Percentiles rank a stretch among this genome's conserved stretches.
Evolutionary conservation across 1,140 invertebrate species (phyloP).

Genomic region (Megalopta genalis): DNA sequence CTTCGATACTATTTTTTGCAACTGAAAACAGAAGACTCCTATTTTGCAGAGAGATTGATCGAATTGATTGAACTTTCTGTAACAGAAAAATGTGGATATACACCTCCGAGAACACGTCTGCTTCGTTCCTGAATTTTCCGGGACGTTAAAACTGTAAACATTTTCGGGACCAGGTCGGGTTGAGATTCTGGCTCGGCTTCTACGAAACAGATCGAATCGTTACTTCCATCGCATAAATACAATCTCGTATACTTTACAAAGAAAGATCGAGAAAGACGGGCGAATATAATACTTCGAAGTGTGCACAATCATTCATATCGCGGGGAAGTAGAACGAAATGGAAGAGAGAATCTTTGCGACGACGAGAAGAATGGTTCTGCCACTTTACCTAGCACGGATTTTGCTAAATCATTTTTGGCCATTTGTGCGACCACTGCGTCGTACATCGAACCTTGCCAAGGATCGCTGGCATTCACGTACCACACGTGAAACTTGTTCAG

Average conservation of each 20-base stretch:
- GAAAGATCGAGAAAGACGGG: too few species aligned
- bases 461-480: conserved; percentile 60
- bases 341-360: too few species aligned
- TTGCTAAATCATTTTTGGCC: conserved; percentile 23
- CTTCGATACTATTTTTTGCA: too few species aligned
- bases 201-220: background rate
- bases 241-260: too few species aligned
- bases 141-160: conserved; percentile 54
- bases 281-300: too few species aligned
- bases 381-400: conserved; percentile 40
- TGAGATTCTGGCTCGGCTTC: background rate
- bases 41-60: too few species aligned
- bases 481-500: conserved; percentile 59
- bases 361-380: background rate
- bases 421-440: conserved; percentile 55
- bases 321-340: too few species aligned
- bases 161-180: conserved; percentile 25
- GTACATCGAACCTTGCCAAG: conserved; percentile 60
- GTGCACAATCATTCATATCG: too few species aligned
- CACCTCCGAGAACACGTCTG: background rate
- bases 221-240: background rate
- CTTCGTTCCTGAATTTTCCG: conserved; percentile 7
- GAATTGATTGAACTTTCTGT: too few species aligned
- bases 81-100: background rate
- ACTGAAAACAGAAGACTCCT: too few species aligned